Evolutionary conservation across 92 coral and sea anemone species (phyloP).

Genomic region (Epizoanthus scotinus): DNA sequence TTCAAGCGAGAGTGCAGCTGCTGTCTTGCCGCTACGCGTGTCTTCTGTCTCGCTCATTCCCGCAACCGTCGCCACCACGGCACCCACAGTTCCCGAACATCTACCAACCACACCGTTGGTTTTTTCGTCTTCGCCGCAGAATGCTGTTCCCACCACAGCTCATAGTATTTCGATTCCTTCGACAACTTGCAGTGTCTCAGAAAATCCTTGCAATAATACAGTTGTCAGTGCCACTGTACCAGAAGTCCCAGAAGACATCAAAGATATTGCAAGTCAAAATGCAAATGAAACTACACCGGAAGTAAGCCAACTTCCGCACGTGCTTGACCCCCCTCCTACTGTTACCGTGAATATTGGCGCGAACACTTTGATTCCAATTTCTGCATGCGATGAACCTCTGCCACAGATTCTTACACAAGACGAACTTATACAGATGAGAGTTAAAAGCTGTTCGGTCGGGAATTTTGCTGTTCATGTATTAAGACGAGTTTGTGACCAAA

Average conservation of each 20-base stretch:
- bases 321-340: slow-evolving; percentile 30
- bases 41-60: slow-evolving; percentile 39
- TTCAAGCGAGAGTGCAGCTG: slow-evolving; percentile 15
- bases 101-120: slow-evolving; percentile 28
- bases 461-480: slow-evolving; percentile 85
- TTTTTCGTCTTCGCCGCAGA: slow-evolving; percentile 21
- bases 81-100: slow-evolving; percentile 41
- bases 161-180: slow-evolving; percentile 15
- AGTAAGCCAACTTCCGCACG: slow-evolving; percentile 12
- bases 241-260: slow-evolving; percentile 13
- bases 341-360: slow-evolving; percentile 24
- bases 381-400: slow-evolving; percentile 53
- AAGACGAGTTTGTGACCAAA: slow-evolving; percentile 67
- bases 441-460: slow-evolving; percentile 90
- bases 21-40: slow-evolving; percentile 33
- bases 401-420: slow-evolving; percentile 58
- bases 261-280: neutral
- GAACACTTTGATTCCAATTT: slow-evolving; percentile 48
- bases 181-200: slow-evolving; percentile 26
- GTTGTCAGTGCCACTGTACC: neutral
- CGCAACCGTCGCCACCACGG: slow-evolving; percentile 17
- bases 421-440: slow-evolving; percentile 82
- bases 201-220: neutral
- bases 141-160: slow-evolving; percentile 12
- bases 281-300: slow-evolving; percentile 11